Evolutionary conservation across 2,888 invertebrate species (phyloP).

Genomic region (Troides helena): DNA sequence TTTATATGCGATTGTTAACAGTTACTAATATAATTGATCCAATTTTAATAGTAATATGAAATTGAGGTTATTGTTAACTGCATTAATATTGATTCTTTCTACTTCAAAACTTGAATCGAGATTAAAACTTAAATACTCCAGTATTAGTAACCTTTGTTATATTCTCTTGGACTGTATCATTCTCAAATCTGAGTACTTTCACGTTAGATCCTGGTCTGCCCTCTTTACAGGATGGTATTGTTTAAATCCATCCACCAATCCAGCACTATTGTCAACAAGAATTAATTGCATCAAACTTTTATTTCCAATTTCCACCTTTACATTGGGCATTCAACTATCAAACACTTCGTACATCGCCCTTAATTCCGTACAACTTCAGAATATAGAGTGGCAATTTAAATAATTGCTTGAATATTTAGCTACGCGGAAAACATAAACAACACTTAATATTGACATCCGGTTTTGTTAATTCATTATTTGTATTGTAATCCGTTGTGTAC

Average conservation of each 20-base stretch:
- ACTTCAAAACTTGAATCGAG: too few relatives aligned
- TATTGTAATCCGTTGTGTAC: conserved; percentile 18
- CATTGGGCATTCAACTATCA: not conserved
- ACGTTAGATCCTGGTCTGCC: too few relatives aligned
- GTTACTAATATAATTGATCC: conserved; percentile 1
- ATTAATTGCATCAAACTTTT: not conserved
- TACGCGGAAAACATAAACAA: not conserved
- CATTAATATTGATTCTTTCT: too few relatives aligned
- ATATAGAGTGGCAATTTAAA: conserved; percentile 10
- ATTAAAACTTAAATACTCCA: too few relatives aligned
- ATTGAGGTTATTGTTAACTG: conserved; percentile 6
- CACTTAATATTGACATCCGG: not conserved
- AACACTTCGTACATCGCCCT: conserved; percentile 7
- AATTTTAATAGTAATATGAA: conserved; percentile 7
- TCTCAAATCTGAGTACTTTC: too few relatives aligned
- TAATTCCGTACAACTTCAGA: conserved; percentile 1
- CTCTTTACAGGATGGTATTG: too few relatives aligned
- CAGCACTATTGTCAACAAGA: not conserved
- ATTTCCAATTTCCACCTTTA: not conserved
- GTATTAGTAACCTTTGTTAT: too few relatives aligned
- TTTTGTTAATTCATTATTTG: conserved; percentile 17
- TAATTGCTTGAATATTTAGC: not conserved
- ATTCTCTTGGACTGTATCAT: too few relatives aligned
- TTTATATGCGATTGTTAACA: conserved; percentile 10
- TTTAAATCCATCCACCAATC: too few relatives aligned